Base-by-base conservation (phyloP, 2,888 invertebrate genomes). In the Zonitis immaculata region DNA sequence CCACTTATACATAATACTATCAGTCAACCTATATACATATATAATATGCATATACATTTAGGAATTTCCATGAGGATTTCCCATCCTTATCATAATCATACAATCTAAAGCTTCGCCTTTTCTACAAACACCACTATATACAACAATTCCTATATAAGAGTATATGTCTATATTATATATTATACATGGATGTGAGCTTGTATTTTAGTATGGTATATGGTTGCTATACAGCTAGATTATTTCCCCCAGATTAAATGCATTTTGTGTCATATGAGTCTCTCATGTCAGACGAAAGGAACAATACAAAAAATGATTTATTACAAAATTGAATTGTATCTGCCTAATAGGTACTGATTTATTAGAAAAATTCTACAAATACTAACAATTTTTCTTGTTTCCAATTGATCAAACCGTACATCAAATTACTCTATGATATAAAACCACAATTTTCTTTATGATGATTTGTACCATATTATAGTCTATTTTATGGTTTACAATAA, bases 31-130 rank as follows among this genome's bases (percentile, higher is more conserved):
- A n/a, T n/a, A 8, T 3, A 16, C 16, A 35, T 9, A 9, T 32
- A 12, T 35, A 27, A 3, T 9, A 27, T 9, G n/a, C n/a, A 16
- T 35, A 42, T 48, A 42, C 26, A 25, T 39, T 28, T 43, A 55
- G 54, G 56, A 58, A 58, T 58, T 58, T 58, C 56, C 56, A 58
- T 58, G 53, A 55, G 49, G 35, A 51, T 58, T 52, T 55, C 52
- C 52, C 56, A 51, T 52, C 50, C 56, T 47, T 51, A 47, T 58
- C 56, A 35, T 54, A 54, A 54, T 54, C 51, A 51, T 54, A 54
- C 51, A 53, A 57, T 49, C 49, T 48, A 25, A 27, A 44, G 8
- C 27, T 11, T 26, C 18, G 5, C 12, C 12, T 8, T 35, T 9
- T 6, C 7, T 2, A 35, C 9, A 35, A 16, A 35, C 35, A 16